phyloP scores from a whole-genome alignment of 2,113 vertebrate genomes.

The Cottus gobio region DNA sequence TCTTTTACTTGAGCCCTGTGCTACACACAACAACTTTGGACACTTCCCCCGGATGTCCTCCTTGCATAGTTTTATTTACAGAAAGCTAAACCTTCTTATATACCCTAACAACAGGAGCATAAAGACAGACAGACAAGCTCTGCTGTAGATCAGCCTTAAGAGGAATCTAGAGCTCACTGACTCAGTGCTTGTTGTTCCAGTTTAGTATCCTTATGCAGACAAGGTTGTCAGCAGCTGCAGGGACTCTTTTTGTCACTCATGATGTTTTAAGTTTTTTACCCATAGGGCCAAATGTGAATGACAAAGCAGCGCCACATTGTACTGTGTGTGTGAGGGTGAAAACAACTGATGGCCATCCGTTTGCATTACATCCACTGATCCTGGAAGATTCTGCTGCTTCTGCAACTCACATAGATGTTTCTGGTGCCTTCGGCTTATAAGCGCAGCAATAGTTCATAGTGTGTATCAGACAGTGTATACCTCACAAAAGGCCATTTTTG shows the following conservation, averaged over 20 bases:
- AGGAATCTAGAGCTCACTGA: not conserved
- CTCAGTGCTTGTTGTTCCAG: not conserved
- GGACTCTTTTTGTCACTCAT: conserved; percentile 10
- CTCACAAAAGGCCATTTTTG: not conserved
- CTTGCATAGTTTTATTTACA: conserved; percentile 24
- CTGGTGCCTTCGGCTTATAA: not conserved
- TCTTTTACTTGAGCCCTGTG: not conserved
- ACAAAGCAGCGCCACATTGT: not conserved
- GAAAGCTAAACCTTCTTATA: not conserved
- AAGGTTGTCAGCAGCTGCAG: conserved; percentile 33
- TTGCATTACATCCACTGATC: conserved; percentile 14
- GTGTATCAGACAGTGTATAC: not conserved
- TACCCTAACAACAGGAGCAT: not conserved
- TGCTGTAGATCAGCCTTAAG: not conserved
- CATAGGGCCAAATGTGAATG: not conserved
- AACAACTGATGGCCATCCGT: not conserved
- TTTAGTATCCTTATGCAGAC: conserved; percentile 8
- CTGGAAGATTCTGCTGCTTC: not conserved
- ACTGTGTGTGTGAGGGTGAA: not conserved
- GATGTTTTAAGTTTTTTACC: conserved; percentile 7
- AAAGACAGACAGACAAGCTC: not conserved
- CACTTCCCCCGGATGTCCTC: conserved; percentile 30
- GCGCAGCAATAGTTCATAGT: not conserved
- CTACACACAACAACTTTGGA: conserved; percentile 19
- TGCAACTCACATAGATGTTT: not conserved